Evolutionary conservation across 2,888 invertebrate genomes (phyloP), one percentile per base, ranked within the genome.

Genomic region (Amblyjoppa proteus): DNA sequence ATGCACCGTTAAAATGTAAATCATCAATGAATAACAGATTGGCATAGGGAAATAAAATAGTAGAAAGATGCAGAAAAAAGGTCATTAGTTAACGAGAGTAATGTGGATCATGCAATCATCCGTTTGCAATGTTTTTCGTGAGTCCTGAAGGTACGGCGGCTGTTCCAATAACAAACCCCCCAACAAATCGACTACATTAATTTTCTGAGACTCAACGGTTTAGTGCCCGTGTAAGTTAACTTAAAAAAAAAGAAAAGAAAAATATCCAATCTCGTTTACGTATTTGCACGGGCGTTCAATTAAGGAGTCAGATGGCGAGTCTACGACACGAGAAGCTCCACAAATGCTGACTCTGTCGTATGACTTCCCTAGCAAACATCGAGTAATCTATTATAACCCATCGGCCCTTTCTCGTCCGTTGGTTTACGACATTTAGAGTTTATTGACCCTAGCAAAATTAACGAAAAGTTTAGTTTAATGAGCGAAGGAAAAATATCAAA

Each of bases 291-390:
- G 64, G 64, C 53, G 88, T 90, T 89, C 83, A 74, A 87, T 89
- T 80, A 80, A 73, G 79, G 84, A 89, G 85, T 85, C 82, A 81
- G 83, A 85, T 77, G 81, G 79, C 80, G 75, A 49, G 80, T 56
- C 86, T 49, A 51, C 83, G 78, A 53, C 78, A 83, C 45, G 61
- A 77, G 92, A 92, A 92, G 92, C 90, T 86, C 88, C 83, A 91
- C 88, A 92, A 92, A 91, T 92, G 92, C 92, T 87, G 88, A 87
- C 64, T 81, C 75, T 70, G 45, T 92, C 91, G 87, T 92, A 92
- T 86, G 92, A 92, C 91, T 92, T 92, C 92, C 80, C 87, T 87
- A 45, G 78, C 70, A 81, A 78, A 85, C 78, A 78, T 45, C 70
- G 56, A 71, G 56, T 66, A 25, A 64, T 13, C 31, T 49, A 41